These are phyloP conservation scores for Manis javanica DNA, from an alignment of 2,797 vertebrate genomes.

Conservation along the genomic window DNA sequence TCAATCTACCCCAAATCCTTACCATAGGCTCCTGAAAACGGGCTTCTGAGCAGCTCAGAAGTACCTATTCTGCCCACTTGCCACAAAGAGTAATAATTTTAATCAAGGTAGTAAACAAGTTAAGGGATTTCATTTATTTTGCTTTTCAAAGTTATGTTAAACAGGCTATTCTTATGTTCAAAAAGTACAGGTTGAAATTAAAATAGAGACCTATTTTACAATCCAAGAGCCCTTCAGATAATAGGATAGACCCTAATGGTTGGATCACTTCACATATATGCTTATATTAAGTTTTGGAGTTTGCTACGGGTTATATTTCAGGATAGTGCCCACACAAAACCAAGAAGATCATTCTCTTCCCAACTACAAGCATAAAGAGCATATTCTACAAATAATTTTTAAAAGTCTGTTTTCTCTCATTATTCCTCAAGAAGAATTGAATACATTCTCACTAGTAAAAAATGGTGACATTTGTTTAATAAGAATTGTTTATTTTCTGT, in stretches of 20 bases:
- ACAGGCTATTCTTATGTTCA: neutral
- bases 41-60: neutral
- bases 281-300: neutral
- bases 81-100: neutral
- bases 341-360: neutral
- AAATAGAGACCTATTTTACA: neutral
- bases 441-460: neutral
- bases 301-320: neutral
- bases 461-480: neutral
- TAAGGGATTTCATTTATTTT: neutral
- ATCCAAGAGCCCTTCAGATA: neutral
- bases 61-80: neutral
- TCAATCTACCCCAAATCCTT: neutral
- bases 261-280: neutral
- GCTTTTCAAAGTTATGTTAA: neutral
- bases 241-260: neutral
- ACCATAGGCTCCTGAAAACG: neutral
- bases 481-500: neutral
- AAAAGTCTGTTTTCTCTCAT: neutral
- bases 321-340: neutral
- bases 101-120: neutral
- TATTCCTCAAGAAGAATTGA: neutral
- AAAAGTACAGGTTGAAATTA: slow-evolving; percentile 33
- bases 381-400: neutral
- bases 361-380: neutral